Evolutionary conservation across 2,888 invertebrate species (phyloP).

Genomic region (Leucoptera coffeella): DNA sequence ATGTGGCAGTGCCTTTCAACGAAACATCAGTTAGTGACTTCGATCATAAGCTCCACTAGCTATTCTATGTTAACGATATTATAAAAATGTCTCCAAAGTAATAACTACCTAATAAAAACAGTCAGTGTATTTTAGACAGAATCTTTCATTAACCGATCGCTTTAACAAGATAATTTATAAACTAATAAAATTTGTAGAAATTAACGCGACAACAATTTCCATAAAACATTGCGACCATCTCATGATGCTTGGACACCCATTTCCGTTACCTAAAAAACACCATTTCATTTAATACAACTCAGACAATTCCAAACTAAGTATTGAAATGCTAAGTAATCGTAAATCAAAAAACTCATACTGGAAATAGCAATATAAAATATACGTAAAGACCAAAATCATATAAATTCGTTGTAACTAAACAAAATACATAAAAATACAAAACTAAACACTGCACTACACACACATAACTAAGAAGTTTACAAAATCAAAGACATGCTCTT

Average conservation of each 20-base stretch:
- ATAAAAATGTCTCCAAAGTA: too few species aligned
- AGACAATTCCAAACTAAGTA: too few species aligned
- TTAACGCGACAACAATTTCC: too few species aligned
- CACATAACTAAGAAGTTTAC: conserved; percentile 8
- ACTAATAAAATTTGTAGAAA: too few species aligned
- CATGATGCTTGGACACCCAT: conserved; percentile 41
- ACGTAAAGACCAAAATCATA: too few species aligned
- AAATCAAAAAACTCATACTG: too few species aligned
- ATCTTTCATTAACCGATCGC: too few species aligned
- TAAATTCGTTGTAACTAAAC: conserved; percentile 13
- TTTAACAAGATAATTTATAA: too few species aligned
- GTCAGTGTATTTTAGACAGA: too few species aligned
- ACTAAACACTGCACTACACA: conserved; percentile 4
- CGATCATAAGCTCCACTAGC: not conserved
- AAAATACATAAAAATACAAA: conserved; percentile 7
- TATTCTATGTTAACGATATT: not conserved
- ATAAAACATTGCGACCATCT: conserved; percentile 31
- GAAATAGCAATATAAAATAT: too few species aligned
- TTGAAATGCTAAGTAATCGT: too few species aligned
- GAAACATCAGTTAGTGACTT: not conserved
- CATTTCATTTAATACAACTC: conserved; percentile 29
- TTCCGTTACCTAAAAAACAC: conserved; percentile 52
- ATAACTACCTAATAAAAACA: too few species aligned
- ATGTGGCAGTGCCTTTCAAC: conserved; percentile 44
- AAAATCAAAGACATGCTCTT: conserved; percentile 7